Conservation (phyloP, 1,140 invertebrate genomes). For the Euura lappo region DNA sequence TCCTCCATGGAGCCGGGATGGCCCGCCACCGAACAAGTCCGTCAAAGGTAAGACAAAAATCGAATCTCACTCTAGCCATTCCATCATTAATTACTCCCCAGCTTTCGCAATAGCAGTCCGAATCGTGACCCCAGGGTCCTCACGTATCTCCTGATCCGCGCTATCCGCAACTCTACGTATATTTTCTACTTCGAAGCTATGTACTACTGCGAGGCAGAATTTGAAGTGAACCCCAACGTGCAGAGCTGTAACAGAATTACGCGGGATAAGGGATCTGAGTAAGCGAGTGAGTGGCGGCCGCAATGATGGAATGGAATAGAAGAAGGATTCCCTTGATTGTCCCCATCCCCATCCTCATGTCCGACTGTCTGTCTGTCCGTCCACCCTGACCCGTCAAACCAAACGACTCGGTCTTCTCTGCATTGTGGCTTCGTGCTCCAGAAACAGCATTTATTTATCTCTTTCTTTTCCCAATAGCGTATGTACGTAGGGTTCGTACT, state of each 20-base stretch:
- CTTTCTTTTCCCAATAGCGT: not conserved
- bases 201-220: not conserved
- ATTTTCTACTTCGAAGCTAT: too few relatives aligned
- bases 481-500: not conserved
- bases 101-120: too few relatives aligned
- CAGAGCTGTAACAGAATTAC: slow-evolving; percentile 42
- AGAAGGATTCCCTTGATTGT: slow-evolving; percentile 43
- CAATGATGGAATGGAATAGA: slow-evolving; percentile 31
- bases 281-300: slow-evolving; percentile 31
- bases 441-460: not conserved
- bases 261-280: slow-evolving; percentile 21
- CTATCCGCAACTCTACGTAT: too few relatives aligned
- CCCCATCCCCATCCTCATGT: not conserved
- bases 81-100: not conserved
- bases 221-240: not conserved
- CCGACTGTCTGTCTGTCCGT: not conserved
- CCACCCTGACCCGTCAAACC: not conserved
- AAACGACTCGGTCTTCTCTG: not conserved
- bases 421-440: not conserved
- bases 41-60: slow-evolving; percentile 77
- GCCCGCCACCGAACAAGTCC: slow-evolving; percentile 76
- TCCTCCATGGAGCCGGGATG: slow-evolving; percentile 89
- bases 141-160: too few relatives aligned
- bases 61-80: too few relatives aligned
- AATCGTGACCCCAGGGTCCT: too few relatives aligned